Base-by-base conservation (phyloP, 2,113 vertebrate species). In the Pteronura brasiliensis region DNA sequence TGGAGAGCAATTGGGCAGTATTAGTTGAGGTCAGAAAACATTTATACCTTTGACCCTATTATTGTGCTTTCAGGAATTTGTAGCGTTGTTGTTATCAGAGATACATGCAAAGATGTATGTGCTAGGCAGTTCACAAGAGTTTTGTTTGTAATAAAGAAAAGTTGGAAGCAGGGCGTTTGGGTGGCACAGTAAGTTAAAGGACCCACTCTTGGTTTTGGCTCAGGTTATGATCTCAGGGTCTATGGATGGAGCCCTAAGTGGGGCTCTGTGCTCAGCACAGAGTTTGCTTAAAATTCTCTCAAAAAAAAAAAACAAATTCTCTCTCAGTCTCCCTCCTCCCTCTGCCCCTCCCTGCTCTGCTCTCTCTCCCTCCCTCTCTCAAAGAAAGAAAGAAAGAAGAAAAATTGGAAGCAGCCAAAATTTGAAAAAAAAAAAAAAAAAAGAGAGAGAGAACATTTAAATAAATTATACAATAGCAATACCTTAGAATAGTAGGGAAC, bases 111-210 rank as follows among this genome's bases (percentile, higher is more conserved):
- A 47, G 17, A 65, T 34, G 25, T 34, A 31, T 8, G 5, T 86
- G 18, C 55, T 74, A 39, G 39, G 20, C 39, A 10, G 23, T 31
- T 81, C n/a, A 13, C 63, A 34, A 72, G 23, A 65, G 65, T 74
- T 81, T 86, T 96, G 25, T 87, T 80, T 82, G 15, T 81, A 91
- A 67, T 91, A 72, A 85, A 93, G 42, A 81, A 86, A 74, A 84
- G 52, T 4, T 34, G 55, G 65, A 74, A 96, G 31, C 44, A 3
- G 65, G 7, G 65, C 2, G 7, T 34, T 14, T 34, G 31, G 31
- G 31, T 67, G 65, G 65, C 7, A 3, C 31, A 67, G 65, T 67
- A 7, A 67, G 7, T 34, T 67, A 34, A 67, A 34, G 2, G 31
- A 67, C 63, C 31, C 63, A 34, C 65, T 67, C 65, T 67, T 67